phyloP scores from a whole-genome alignment of 2,113 vertebrate genomes.

The Hyaena hyaena region DNA sequence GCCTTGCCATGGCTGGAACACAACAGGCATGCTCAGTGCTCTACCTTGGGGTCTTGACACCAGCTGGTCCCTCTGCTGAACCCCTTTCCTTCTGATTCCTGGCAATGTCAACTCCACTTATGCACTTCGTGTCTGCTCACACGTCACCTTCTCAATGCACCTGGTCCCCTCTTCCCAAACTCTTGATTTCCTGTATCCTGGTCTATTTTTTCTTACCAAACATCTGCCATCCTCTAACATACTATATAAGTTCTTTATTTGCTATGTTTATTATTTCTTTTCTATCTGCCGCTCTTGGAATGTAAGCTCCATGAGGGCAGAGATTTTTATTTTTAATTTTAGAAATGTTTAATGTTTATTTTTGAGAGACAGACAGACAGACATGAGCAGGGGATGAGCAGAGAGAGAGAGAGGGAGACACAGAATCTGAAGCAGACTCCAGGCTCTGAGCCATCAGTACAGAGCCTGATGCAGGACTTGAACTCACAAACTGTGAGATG shows the following conservation, averaged over 20 bases:
- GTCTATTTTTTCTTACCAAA: not conserved
- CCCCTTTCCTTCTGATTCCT: not conserved
- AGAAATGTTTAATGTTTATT: too few relatives aligned
- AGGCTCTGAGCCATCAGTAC: too few relatives aligned
- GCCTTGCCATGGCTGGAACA: not conserved
- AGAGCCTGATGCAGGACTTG: too few relatives aligned
- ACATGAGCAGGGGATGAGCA: too few relatives aligned
- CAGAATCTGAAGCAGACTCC: too few relatives aligned
- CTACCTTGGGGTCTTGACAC: not conserved
- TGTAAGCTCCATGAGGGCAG: not conserved
- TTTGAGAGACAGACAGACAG: too few relatives aligned
- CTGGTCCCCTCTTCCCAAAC: not conserved
- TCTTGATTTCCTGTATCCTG: not conserved
- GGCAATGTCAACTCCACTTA: not conserved
- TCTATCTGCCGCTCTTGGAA: not conserved
- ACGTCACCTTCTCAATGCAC: not conserved
- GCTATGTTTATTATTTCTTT: constrained; percentile 2
- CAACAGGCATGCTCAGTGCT: fast-evolving
- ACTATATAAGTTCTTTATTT: not conserved
- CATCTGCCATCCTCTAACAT: not conserved
- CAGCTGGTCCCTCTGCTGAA: not conserved
- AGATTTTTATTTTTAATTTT: not conserved
- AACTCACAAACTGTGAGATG: too few relatives aligned
- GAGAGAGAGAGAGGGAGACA: too few relatives aligned
- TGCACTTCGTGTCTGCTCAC: not conserved